These are phyloP conservation scores for Ypsolopha scabrella DNA, from an alignment of 2,888 invertebrate species.

Conservation along the genomic window DNA sequence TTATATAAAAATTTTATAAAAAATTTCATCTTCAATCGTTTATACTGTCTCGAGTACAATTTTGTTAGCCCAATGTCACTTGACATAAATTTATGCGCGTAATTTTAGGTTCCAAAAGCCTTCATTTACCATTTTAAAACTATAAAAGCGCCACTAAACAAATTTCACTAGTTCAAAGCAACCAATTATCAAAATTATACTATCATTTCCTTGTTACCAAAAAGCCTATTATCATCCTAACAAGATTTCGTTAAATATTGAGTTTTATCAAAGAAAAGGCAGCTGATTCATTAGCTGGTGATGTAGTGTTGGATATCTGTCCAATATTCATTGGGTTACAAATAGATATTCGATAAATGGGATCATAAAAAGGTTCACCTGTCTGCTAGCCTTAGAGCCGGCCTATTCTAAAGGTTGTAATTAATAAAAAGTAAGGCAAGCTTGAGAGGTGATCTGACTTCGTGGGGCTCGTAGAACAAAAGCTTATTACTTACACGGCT, in stretches of 20 bases:
- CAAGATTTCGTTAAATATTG: neutral
- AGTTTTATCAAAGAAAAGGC: conserved; percentile 1
- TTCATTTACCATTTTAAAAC: too few relatives aligned
- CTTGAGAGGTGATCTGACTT: conserved; percentile 16
- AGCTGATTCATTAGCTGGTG: conserved; percentile 19
- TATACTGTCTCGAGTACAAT: too few relatives aligned
- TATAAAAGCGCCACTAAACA: too few relatives aligned
- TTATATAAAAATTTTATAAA: too few relatives aligned
- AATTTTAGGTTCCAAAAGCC: too few relatives aligned
- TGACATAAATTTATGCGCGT: too few relatives aligned
- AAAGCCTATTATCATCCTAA: neutral
- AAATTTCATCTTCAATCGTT: too few relatives aligned
- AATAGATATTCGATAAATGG: conserved; percentile 52
- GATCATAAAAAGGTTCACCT: conserved; percentile 60
- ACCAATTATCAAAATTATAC: neutral
- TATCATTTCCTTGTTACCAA: neutral
- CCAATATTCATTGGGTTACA: conserved; percentile 38
- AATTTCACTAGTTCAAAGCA: too few relatives aligned
- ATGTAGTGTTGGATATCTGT: conserved; percentile 20
- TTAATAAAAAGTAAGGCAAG: conserved; percentile 54
- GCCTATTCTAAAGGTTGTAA: conserved; percentile 42
- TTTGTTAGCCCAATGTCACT: too few relatives aligned
- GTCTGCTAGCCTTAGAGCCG: conserved; percentile 33
- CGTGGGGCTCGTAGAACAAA: neutral
- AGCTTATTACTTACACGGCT: too few relatives aligned